Evolutionary conservation across 2,113 vertebrate genomes (phyloP).

Genomic region (Pantherophis guttatus): DNA sequence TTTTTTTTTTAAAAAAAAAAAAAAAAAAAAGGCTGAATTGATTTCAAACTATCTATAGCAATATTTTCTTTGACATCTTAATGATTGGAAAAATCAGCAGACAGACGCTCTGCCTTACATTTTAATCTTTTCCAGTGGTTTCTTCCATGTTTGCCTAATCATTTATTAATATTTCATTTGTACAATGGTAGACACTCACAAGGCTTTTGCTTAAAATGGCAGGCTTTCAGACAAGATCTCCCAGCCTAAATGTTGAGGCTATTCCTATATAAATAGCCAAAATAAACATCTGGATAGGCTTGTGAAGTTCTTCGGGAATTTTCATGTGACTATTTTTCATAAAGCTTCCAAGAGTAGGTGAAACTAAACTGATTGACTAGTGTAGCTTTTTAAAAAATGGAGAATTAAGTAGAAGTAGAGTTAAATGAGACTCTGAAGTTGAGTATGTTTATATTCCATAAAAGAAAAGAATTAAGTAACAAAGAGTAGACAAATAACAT

Average conservation of each 20-base stretch:
- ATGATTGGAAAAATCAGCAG: slow-evolving; percentile 16
- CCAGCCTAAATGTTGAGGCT: slow-evolving; percentile 12
- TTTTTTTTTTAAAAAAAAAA: neutral
- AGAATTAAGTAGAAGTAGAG: neutral
- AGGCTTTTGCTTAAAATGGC: neutral
- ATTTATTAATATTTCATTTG: slow-evolving; percentile 6
- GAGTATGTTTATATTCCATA: neutral
- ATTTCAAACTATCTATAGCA: slow-evolving; percentile 43
- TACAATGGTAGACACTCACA: neutral
- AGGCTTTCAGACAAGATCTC: slow-evolving; percentile 22
- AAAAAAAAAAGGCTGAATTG: neutral
- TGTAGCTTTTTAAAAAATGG: neutral
- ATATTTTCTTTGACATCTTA: slow-evolving; percentile 3
- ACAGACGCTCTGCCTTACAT: slow-evolving; percentile 33
- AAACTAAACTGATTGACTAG: neutral
- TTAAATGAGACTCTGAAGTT: neutral
- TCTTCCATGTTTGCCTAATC: slow-evolving; percentile 1
- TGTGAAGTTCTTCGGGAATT: slow-evolving; percentile 33
- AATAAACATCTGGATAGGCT: slow-evolving; percentile 8
- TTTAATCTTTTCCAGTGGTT: slow-evolving; percentile 40
- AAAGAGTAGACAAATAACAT: neutral
- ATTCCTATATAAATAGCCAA: neutral
- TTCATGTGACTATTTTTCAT: slow-evolving; percentile 4
- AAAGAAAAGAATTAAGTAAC: neutral
- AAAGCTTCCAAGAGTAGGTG: slow-evolving; percentile 13